A percentile compares a stretch with the other conserved stretches of the same genome.
phyloP scores from a whole-genome alignment of 2,888 invertebrate species.

The Hesperia comma region DNA sequence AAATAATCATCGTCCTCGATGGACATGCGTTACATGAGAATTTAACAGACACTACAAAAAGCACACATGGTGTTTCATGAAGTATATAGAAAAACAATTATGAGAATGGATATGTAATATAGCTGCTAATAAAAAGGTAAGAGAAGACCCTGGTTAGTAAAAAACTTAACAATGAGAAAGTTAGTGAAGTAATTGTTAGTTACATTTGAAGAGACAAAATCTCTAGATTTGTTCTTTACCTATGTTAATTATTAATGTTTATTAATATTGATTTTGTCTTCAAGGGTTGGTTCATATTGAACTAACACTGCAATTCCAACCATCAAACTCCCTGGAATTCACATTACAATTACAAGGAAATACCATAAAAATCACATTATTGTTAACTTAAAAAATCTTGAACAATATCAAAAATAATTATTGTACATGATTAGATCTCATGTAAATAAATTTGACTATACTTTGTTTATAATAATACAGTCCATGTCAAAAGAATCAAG shows the following conservation, averaged over 20 bases:
- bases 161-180: constrained; percentile 3
- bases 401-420: no score
- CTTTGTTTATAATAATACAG: no score
- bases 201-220: constrained; percentile 12
- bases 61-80: neutral
- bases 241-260: constrained; percentile 12
- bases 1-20: no score
- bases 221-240: constrained; percentile 9
- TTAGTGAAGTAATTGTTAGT: neutral
- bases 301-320: constrained; percentile 11
- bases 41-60: neutral
- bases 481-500: no score
- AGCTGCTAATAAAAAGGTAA: neutral
- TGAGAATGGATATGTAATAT: neutral
- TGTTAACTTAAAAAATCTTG: no score
- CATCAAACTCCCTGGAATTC: constrained; percentile 15
- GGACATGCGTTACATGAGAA: no score
- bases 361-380: neutral
- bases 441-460: no score
- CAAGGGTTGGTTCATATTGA: constrained; percentile 3
- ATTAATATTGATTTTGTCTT: constrained; percentile 14
- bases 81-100: neutral
- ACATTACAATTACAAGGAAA: constrained; percentile 13
- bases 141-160: neutral
- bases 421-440: no score